Base-by-base conservation (phyloP, 2,113 vertebrate genomes). In the Triplophysa dalaica region DNA sequence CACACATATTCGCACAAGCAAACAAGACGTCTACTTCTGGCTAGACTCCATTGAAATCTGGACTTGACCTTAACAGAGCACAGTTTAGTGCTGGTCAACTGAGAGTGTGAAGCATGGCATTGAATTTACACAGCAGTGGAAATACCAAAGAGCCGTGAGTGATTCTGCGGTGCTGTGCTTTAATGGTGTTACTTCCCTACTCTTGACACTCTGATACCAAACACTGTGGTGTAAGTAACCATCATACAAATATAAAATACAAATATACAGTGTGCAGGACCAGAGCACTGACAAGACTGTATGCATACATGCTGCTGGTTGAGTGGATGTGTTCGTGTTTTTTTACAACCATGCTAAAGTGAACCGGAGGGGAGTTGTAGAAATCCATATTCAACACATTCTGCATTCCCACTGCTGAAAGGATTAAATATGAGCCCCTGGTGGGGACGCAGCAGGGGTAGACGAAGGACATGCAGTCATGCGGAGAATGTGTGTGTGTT, bases 401-500 rank as follows among this genome's bases (percentile, higher is more conserved):
- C 19, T 16, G 33, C 70, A 70, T 60, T 68, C 56, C 29, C 45
- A 8, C n/a, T 58, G 26, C 64, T 79, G 70, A 79, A 65, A 78
- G 70, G 76, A 82, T 82, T 79, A 69, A 73, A 65, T 62, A 79
- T 48, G 45, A 79, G 76, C 62, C 22, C 54, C 43, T 21, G 26
- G 68, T 72, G 75, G 75, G 50, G 21, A 43, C 16, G 43, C 62
- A 26, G 26, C 69, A 75, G 75, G 68, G 22, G 61, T 75, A 77
- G 43, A 64, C 58, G 80, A 70, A 77, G 80, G 65, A 54, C 65
- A 69, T 38, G 68, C 21, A 70, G 13, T 56, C 63, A 52, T 79
- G 45, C 81, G 78, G 26, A 82, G 79, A 73, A 19, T 54, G 62
- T 70, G 75, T 74, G 85, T 78, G 77, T 29, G 21, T 70, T 58